Evolutionary conservation across 2,113 vertebrate species (phyloP).

Genomic region (Toxostoma redivivum): DNA sequence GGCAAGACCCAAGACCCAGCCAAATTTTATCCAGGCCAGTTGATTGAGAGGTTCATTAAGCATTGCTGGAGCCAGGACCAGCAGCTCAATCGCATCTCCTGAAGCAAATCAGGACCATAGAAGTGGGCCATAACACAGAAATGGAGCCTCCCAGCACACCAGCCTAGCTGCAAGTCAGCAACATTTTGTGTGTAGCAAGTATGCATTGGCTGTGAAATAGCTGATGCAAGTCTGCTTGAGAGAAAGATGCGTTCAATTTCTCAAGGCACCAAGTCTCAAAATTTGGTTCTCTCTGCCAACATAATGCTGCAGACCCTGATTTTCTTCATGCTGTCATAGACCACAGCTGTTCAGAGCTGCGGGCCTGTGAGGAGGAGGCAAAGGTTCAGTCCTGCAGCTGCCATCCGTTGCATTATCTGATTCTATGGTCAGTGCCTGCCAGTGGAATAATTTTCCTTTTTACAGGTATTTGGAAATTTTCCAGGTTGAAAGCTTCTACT

Average conservation of each 20-base stretch:
- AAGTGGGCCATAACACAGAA: neutral
- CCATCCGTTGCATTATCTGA: neutral
- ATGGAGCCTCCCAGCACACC: neutral
- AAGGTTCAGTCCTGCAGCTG: neutral
- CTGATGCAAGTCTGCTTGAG: neutral
- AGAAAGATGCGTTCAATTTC: neutral
- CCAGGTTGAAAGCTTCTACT: neutral
- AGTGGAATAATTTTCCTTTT: neutral
- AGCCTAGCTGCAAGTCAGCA: neutral
- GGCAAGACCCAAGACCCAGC: neutral
- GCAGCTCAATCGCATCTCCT: fast-evolving
- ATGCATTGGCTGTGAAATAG: neutral
- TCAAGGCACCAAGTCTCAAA: neutral
- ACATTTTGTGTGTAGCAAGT: neutral
- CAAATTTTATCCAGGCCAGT: neutral
- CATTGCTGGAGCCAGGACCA: neutral
- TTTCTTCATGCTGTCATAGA: neutral
- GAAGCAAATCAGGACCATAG: neutral
- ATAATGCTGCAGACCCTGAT: neutral
- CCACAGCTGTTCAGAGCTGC: neutral
- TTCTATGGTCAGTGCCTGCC: neutral
- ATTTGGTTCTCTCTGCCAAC: neutral
- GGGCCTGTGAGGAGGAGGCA: neutral
- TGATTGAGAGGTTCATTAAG: neutral
- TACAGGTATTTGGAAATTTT: neutral